phyloP scores from a whole-genome alignment of 1,140 invertebrate species.

The Danaus melanippus region DNA sequence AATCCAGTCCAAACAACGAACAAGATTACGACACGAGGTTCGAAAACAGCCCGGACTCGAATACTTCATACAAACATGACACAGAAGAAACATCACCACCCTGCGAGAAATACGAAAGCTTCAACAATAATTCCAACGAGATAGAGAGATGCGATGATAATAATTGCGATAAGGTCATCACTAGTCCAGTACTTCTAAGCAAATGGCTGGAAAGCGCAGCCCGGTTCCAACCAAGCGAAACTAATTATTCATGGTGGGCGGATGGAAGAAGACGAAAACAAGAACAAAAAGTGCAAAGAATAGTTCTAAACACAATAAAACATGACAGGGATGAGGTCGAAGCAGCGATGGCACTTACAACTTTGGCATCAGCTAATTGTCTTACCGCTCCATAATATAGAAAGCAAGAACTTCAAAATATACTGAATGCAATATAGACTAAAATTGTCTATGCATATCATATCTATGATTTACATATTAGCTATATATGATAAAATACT shows the following conservation, averaged over 20 bases:
- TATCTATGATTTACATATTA: background rate
- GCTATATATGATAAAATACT: background rate
- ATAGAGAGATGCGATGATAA: slow-evolving; percentile 34
- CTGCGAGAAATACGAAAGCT: slow-evolving; percentile 51
- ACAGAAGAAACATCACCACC: slow-evolving; percentile 47
- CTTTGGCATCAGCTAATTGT: slow-evolving; percentile 59
- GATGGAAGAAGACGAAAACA: slow-evolving; percentile 47
- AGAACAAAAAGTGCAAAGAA: slow-evolving; percentile 31
- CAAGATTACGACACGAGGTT: slow-evolving; percentile 30
- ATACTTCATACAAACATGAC: slow-evolving; percentile 33
- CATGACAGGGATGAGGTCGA: slow-evolving; percentile 80
- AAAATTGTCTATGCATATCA: background rate
- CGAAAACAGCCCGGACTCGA: slow-evolving; percentile 36
- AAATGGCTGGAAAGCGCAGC: slow-evolving; percentile 81
- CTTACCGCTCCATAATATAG: slow-evolving; percentile 36
- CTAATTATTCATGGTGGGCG: slow-evolving; percentile 78
- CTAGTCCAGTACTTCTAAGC: slow-evolving; percentile 73
- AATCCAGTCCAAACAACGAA: slow-evolving; percentile 31
- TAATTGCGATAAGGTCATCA: slow-evolving; percentile 36
- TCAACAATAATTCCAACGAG: slow-evolving; percentile 55
- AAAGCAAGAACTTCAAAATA: slow-evolving; percentile 5
- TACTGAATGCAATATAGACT: too few relatives aligned
- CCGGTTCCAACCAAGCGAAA: slow-evolving; percentile 76
- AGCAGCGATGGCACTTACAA: slow-evolving; percentile 78
- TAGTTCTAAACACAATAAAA: slow-evolving; percentile 30